Conservation (phyloP, 1,140 invertebrate species). For the Drusus annulatus region DNA sequence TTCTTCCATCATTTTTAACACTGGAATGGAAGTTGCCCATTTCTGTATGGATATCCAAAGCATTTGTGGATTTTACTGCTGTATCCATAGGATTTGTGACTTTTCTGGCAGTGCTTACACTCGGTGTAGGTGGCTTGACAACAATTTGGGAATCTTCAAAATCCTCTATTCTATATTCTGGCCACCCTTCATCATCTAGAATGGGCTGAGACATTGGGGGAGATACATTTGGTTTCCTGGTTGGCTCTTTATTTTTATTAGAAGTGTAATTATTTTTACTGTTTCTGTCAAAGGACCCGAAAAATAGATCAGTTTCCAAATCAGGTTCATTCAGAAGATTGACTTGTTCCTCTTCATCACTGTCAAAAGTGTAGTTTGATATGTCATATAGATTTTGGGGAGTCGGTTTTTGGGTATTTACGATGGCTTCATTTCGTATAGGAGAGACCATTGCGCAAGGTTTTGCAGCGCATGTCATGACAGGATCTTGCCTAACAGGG, state of each 20-base stretch:
- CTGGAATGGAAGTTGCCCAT: slow-evolving; percentile 78
- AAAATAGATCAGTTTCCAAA: slow-evolving; percentile 45
- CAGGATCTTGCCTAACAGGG: slow-evolving; percentile 54
- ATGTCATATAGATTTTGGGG: not conserved
- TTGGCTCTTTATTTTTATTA: slow-evolving; percentile 26
- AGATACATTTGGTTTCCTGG: not conserved
- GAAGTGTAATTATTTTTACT: slow-evolving; percentile 35
- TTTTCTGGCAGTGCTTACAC: no score
- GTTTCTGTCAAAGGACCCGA: slow-evolving; percentile 1
- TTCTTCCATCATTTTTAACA: slow-evolving; percentile 83
- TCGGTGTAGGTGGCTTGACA: no score
- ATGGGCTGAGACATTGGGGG: slow-evolving; percentile 19
- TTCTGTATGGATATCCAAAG: not conserved
- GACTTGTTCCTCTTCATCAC: slow-evolving; percentile 42
- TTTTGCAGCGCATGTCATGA: slow-evolving; percentile 44
- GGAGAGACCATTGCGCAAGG: slow-evolving; percentile 50
- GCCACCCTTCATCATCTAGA: slow-evolving; percentile 67
- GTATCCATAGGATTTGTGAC: not conserved
- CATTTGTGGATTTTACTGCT: not conserved
- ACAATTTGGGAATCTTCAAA: slow-evolving; percentile 60
- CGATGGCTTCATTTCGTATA: slow-evolving; percentile 10
- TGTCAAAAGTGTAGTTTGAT: slow-evolving; percentile 36
- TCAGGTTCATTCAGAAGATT: slow-evolving; percentile 37
- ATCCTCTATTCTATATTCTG: slow-evolving; percentile 65
- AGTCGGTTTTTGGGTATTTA: not conserved